Evolutionary conservation across 1,140 invertebrate genomes (phyloP).

Genomic region (Euura saliciscinereae): DNA sequence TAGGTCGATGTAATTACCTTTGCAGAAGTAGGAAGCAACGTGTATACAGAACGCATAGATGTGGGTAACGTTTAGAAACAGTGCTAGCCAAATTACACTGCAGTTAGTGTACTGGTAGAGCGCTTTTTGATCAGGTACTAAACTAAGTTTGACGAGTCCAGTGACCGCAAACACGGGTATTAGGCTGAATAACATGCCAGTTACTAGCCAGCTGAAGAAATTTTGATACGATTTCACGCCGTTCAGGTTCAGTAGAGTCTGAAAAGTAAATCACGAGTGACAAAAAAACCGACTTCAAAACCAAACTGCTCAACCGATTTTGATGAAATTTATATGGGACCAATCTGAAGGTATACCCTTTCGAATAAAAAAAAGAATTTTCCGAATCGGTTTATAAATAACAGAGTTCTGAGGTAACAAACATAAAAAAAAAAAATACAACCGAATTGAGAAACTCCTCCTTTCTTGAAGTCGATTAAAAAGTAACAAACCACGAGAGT

Average conservation of each 20-base stretch:
- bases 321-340: too few relatives aligned
- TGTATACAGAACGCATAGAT: conserved; percentile 53
- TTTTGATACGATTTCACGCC: conserved; percentile 48
- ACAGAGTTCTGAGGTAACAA: too few relatives aligned
- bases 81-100: conserved; percentile 51
- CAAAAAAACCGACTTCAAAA: too few relatives aligned
- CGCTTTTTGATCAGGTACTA: conserved; percentile 42
- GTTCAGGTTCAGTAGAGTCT: conserved; percentile 56
- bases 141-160: conserved; percentile 47
- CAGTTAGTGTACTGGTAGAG: conserved; percentile 50
- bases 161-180: conserved; percentile 44
- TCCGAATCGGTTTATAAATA: too few relatives aligned
- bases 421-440: too few relatives aligned
- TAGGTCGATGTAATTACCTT: conserved; percentile 34
- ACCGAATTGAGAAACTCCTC: too few relatives aligned
- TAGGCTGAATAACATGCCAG: conserved; percentile 44
- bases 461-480: too few relatives aligned
- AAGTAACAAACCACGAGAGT: conserved; percentile 9
- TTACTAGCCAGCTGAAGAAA: conserved; percentile 53
- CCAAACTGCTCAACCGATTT: too few relatives aligned
- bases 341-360: too few relatives aligned
- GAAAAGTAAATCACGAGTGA: too few relatives aligned
- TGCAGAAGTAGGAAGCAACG: conserved; percentile 50
- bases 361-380: too few relatives aligned
- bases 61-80: conserved; percentile 45